Evolutionary conservation across 2,888 invertebrate species (phyloP), one percentile per base, ranked within the genome.

Genomic region (Bedellia somnulentella): DNA sequence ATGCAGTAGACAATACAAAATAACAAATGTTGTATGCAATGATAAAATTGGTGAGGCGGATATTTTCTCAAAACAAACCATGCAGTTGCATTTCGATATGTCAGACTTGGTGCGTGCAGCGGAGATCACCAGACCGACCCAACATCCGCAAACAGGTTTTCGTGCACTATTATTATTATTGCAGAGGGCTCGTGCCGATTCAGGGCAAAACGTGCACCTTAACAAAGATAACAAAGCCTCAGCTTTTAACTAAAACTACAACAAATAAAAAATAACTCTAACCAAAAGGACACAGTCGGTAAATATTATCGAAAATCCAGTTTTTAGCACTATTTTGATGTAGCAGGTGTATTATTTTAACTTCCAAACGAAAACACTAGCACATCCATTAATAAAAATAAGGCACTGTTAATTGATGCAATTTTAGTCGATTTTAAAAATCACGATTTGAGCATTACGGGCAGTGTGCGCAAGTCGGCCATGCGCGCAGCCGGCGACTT

Each of bases 131-230:
- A 55, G 64, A 62, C 50, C 53, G 63, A 49, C 58, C 64, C 66
- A 61, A 49, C 63, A 67, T 63, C 58, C 56, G 64, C 62, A 71
- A 75, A 75, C 73, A 54, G 71, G 73, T 73, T 75, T 62, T 41
- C 50, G 64, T 68, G 63, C 67, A 70, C 67, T 71, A 73, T 71
- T 71, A 75, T 73, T 75, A 73, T 70, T 71, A 33, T 33, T 34
- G 15, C n/a, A n/a, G 64, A 60, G 59, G 64, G 58, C 68, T 73
- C 73, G 70, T 73, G 73, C 73, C 67, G 64, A 70, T 67, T 61
- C 59, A 46, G 54, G 47, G 48, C 52, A 52, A 62, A 66, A 61
- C 61, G 57, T 63, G 62, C 61, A 48, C 46, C 40, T 47, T 46
- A 47, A 58, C 47, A 50, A 51, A 55, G 52, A 55, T 52, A 63